Evolutionary conservation across 2,113 vertebrate species (phyloP), one percentile per base, ranked within the genome.

Genomic region (Pelusios castaneus): DNA sequence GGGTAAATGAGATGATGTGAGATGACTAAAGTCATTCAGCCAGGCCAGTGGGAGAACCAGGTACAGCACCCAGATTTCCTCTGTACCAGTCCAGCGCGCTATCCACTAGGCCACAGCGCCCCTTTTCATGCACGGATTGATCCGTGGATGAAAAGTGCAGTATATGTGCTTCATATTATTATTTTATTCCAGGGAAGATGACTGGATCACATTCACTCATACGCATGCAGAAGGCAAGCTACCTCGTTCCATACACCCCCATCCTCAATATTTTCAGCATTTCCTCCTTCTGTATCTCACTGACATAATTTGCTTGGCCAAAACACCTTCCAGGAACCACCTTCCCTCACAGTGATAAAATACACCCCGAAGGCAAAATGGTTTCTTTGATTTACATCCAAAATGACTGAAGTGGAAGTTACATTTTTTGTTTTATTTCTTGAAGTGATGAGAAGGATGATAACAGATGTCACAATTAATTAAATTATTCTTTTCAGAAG

Each of bases 241-340:
- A 14, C 77, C 27, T 78, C 19, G 19, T n/a, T n/a, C 31, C 34
- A 3, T 19, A 67, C 17, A 17, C 16, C 31, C 8, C 8, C 8
- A 11, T n/a, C 63, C 91, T 81, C 47, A 79, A 67, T 90, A 94
- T 58, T 70, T 87, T 96, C 89, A 93, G 84, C 95, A 91, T 91
- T 76, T 94, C 76, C 67, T 94, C 91, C 88, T 67, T 90, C 90
- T 89, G 70, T 38, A 56, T 76, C 41, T 87, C 73, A 56, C 47
- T 14, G 88, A 89, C 70, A 52, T 90, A 93, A 95, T 93, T 90
- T 92, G 84, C 8, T 94, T 38, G 47, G 63, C n/a, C 22, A 34
- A 52, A 2, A 0, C 2, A 25, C 63, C 88, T 87, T 73, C 88
- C 43, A 79, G 73, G 96, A 96, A 94, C 51, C 52, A 85, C 73